Evolutionary conservation across 2,113 vertebrate species (phyloP).

Genomic region (Forbesichthys agassizii): DNA sequence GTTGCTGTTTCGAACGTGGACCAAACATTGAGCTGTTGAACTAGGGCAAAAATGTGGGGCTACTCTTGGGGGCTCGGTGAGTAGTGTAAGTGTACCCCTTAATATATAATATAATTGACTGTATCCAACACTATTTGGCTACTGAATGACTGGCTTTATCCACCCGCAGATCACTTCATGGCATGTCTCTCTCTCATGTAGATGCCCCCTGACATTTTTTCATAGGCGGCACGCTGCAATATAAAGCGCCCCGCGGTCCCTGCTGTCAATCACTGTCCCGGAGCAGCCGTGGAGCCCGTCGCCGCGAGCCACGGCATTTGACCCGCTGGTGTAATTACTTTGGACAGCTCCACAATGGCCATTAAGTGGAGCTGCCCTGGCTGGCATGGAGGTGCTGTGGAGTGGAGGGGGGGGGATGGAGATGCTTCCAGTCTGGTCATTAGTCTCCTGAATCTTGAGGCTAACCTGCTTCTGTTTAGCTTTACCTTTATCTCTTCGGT

Average conservation of each 20-base stretch:
- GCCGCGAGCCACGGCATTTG: conserved; percentile 22
- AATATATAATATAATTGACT: too few species aligned
- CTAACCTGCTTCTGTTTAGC: conserved; percentile 9
- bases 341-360: conserved; percentile 46
- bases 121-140: too few species aligned
- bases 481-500: not conserved
- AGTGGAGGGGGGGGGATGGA: conserved; percentile 21
- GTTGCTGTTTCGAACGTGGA: too few species aligned
- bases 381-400: conserved; percentile 36
- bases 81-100: too few species aligned
- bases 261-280: not conserved
- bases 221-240: not conserved
- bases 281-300: conserved; percentile 14
- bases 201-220: not conserved
- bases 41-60: too few species aligned
- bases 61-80: too few species aligned
- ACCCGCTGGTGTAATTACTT: conserved; percentile 47
- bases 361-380: conserved; percentile 15
- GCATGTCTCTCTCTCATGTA: not conserved
- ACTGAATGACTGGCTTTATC: too few species aligned
- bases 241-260: not conserved
- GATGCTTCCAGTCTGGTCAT: conserved; percentile 41
- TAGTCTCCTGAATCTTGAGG: conserved; percentile 32
- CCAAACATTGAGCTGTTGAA: too few species aligned
- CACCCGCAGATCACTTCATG: not conserved